These are phyloP conservation scores for Clinocottus analis DNA, from an alignment of 2,113 vertebrate species.

Conservation along the genomic window DNA sequence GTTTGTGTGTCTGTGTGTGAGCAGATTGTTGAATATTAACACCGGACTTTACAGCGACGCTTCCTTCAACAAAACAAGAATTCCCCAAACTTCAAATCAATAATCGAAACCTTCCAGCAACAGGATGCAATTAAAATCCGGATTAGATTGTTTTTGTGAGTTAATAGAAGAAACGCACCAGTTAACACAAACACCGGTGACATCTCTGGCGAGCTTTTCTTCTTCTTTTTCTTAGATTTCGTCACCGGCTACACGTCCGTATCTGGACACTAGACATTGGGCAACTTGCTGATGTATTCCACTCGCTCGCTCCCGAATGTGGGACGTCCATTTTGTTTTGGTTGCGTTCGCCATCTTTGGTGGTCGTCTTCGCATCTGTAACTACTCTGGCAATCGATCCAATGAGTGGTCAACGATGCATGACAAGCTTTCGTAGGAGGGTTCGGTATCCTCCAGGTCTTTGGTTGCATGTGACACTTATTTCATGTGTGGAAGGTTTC, in stretches of 20 bases:
- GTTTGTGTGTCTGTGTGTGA: not conserved
- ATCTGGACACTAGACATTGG: too few relatives aligned
- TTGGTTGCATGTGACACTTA: not conserved
- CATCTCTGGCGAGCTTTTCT: too few relatives aligned
- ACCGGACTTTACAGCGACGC: conserved; percentile 9
- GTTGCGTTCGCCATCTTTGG: not conserved
- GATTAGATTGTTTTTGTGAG: too few relatives aligned
- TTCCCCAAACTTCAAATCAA: not conserved
- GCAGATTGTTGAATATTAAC: conserved; percentile 10
- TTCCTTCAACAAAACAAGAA: not conserved
- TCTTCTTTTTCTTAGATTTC: too few relatives aligned
- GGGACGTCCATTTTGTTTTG: not conserved
- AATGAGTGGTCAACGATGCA: too few relatives aligned
- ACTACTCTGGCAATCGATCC: too few relatives aligned
- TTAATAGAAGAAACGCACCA: too few relatives aligned
- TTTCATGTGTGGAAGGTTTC: conserved; percentile 24
- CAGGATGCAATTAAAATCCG: not conserved
- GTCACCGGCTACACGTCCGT: too few relatives aligned
- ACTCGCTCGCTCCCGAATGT: too few relatives aligned
- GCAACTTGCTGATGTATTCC: not conserved
- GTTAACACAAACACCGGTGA: too few relatives aligned
- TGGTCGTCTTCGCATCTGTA: too few relatives aligned
- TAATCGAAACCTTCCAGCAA: conserved; percentile 23
- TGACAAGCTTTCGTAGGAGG: too few relatives aligned
- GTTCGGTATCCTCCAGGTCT: not conserved